A percentile compares a stretch with the other conserved stretches of the same genome.
phyloP scores from a whole-genome alignment of 2,797 vertebrate genomes.

The Cheirogaleus major region DNA sequence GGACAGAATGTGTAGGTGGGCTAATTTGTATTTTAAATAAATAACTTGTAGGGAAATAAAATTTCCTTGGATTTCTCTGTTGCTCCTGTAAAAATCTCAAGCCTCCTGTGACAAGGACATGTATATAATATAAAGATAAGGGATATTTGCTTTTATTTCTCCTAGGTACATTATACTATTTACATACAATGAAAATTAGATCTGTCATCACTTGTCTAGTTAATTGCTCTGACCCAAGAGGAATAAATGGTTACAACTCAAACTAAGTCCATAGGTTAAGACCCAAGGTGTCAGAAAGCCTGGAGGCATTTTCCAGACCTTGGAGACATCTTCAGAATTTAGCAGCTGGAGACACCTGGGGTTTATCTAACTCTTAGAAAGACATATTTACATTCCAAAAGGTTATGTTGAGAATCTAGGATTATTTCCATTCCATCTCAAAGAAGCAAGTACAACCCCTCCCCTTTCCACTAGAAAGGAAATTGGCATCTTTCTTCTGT shows the following conservation, averaged over 20 bases:
- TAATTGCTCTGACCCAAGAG: background rate
- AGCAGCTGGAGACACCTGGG: background rate
- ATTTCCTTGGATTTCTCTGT: background rate
- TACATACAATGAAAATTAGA: background rate
- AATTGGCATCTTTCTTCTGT: background rate
- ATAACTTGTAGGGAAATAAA: background rate
- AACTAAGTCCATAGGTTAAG: background rate
- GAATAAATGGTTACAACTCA: background rate
- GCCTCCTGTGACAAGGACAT: background rate
- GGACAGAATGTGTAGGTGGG: background rate
- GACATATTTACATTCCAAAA: background rate
- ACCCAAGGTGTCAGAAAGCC: background rate
- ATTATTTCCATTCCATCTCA: background rate
- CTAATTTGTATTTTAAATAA: constrained; percentile 48
- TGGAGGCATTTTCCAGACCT: background rate
- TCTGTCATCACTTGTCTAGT: background rate
- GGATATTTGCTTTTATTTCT: background rate
- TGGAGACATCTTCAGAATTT: background rate
- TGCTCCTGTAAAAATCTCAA: background rate
- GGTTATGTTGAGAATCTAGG: background rate
- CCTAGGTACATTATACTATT: background rate
- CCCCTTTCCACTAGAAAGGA: background rate
- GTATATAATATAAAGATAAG: background rate
- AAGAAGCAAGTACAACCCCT: background rate
- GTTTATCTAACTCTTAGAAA: background rate